Evolutionary conservation across 2,113 vertebrate genomes (phyloP), one percentile per base, ranked within the genome.

Genomic region (Phyllostomus hastatus): DNA sequence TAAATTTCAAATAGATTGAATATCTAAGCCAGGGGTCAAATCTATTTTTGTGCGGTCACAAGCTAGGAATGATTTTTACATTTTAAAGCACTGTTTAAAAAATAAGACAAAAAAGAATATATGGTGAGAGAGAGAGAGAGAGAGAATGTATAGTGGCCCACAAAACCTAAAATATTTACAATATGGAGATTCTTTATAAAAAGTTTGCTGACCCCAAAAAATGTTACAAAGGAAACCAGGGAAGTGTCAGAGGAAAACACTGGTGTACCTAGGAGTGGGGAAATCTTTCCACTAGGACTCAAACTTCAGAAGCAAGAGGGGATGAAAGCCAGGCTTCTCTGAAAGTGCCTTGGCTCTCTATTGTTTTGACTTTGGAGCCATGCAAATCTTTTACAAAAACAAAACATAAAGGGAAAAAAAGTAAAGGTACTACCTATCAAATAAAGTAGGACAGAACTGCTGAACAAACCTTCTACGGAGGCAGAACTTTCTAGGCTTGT

Each of bases 401-500:
- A 64, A 89, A 94, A 69, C 20, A 46, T 43, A 76, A 79, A 52
- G 78, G 78, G 31, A 15, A 86, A 86, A 52, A 48, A 73, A 35
- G 52, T 20, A 73, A 80, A 91, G 69, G 12, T 35, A n/a, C 10
- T 2, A 2, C 54, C 22, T 94, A 88, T 97, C 94, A 99, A 93
- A 99, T 98, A 87, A 98, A 99, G 66, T 98, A 98, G 33, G 35
- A 64, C 98, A 99, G 95, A 98, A 98, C 52, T 98, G 98, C 79
- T 98, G 90, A 98, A 98, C 94, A 98, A 98, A 98, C 99, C 98
- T 84, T 99, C 98, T 0, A 99, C 99, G 64, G 99, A 99, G 85
- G 98, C 94, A 78, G 99, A 99, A 96, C 99, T 99, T 86, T 99
- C 98, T 84, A 99, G 98, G 94, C 98, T 98, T 83, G 98, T 97